Evolutionary conservation across 2,888 invertebrate genomes (phyloP).

Genomic region (Diaphora mendica): DNA sequence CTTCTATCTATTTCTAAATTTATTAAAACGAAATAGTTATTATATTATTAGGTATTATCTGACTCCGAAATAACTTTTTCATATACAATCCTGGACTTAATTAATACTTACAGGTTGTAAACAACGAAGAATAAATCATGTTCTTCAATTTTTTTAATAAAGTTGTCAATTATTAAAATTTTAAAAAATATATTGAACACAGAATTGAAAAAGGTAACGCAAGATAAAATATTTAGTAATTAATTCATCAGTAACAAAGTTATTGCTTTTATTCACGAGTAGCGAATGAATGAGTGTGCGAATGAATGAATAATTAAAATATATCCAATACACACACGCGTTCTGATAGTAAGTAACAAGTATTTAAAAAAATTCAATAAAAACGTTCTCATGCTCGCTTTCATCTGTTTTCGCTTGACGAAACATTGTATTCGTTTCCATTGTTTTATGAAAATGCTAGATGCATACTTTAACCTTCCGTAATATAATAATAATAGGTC

Average conservation of each 20-base stretch:
- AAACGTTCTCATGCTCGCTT: conserved; percentile 47
- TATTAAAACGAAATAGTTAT: no score
- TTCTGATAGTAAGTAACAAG: conserved; percentile 18
- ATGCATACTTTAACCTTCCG: conserved; percentile 4
- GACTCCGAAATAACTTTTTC: no score
- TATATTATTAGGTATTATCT: no score
- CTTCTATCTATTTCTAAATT: no score
- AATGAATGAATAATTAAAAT: conserved; percentile 14
- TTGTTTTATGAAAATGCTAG: conserved; percentile 11
- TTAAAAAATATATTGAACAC: neutral
- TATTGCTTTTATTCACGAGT: neutral
- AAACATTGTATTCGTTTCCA: conserved; percentile 13
- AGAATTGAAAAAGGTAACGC: neutral
- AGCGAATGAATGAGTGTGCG: conserved; percentile 4
- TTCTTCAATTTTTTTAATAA: no score
- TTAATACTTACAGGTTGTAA: no score
- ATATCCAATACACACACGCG: conserved; percentile 7
- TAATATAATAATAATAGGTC: conserved; percentile 7
- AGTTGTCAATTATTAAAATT: no score
- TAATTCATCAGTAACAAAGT: neutral
- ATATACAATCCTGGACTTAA: no score
- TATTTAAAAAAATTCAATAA: conserved; percentile 41
- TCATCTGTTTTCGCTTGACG: conserved; percentile 31
- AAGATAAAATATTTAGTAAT: neutral
- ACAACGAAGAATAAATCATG: no score